Evolutionary conservation across 1,140 invertebrate genomes (phyloP).

Genomic region (Macrocentrus cingulum): DNA sequence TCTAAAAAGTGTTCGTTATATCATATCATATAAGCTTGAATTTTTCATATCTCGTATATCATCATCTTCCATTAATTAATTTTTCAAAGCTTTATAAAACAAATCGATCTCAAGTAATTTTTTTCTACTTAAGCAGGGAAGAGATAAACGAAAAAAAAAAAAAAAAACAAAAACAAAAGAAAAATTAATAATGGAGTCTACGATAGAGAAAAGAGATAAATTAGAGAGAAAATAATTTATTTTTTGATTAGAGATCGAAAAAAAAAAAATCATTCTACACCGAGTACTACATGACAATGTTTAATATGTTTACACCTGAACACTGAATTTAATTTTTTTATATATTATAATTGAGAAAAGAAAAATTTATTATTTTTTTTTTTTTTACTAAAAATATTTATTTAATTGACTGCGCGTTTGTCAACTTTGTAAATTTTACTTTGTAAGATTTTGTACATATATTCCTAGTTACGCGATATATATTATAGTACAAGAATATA

Average conservation of each 20-base stretch:
- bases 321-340: too few species aligned
- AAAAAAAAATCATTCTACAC: too few species aligned
- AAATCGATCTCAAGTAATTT: too few species aligned
- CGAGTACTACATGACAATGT: too few species aligned
- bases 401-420: slow-evolving; percentile 51
- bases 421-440: slow-evolving; percentile 59
- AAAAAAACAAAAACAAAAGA: slow-evolving; percentile 2
- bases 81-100: slow-evolving; percentile 12
- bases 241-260: too few species aligned
- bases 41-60: slow-evolving; percentile 18
- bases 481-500: slow-evolving; percentile 45
- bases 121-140: neutral
- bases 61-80: slow-evolving; percentile 13
- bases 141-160: slow-evolving; percentile 7
- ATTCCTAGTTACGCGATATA: slow-evolving; percentile 40
- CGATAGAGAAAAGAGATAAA: too few species aligned
- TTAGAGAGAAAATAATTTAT: too few species aligned
- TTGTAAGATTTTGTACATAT: slow-evolving; percentile 58
- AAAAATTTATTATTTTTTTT: slow-evolving; percentile 1
- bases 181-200: too few species aligned
- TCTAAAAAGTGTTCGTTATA: slow-evolving; percentile 15
- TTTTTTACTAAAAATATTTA: slow-evolving; percentile 34
- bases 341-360: neutral
- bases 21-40: slow-evolving; percentile 24
- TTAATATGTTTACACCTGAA: too few species aligned